Base-by-base conservation (phyloP, 2,888 invertebrate genomes). In the Trissonchulus latispiculum region DNA sequence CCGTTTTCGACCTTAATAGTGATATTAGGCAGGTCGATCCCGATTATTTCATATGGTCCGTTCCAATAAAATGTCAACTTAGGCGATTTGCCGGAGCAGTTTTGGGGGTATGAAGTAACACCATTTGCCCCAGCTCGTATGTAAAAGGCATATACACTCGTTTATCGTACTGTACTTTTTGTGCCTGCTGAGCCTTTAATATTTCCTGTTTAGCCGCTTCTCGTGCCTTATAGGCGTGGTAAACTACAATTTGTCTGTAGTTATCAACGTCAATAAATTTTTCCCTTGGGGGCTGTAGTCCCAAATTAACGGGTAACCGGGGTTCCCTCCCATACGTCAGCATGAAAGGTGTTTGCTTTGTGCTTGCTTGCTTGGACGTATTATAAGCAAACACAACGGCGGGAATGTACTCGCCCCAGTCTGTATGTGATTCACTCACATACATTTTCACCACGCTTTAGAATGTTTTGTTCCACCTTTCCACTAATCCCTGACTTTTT, bases 361-460 rank as follows among this genome's bases (percentile, higher is more conserved):
- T 75, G 1, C 74, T 71, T 2, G 70, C 35, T 36, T 76, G 74
- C 18, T 29, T 8, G 1, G 66, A 18, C 1, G 73, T 48, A 59
- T 77, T 77, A 67, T 75, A 73, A 1, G 76, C 72, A 59, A 71
- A 72, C 18, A 72, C 62, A 15, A 71, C 37, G 1, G 73, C 2
- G 15, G 66, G 73, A 61, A 77, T 61, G 35, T 73, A 67, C n/a
- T 73, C 36, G 64, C 76, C 75, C 76, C 77, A 75, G 36, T 75
- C 61, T 2, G 59, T 37, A 18, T 61, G 69, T 3, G 48, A 33
- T n/a, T 73, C 35, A 37, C 64, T 33, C 15, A 70, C 69, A 36
- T 15, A 66, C 32, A 36, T 59, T 36, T 18, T 15, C 23, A 77
- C 62, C 48, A 72, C 59, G 2, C 61, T 61, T 68, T 77, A 75